phyloP scores from a whole-genome alignment of 1,140 invertebrate genomes.

The Heliconius hewitsoni region DNA sequence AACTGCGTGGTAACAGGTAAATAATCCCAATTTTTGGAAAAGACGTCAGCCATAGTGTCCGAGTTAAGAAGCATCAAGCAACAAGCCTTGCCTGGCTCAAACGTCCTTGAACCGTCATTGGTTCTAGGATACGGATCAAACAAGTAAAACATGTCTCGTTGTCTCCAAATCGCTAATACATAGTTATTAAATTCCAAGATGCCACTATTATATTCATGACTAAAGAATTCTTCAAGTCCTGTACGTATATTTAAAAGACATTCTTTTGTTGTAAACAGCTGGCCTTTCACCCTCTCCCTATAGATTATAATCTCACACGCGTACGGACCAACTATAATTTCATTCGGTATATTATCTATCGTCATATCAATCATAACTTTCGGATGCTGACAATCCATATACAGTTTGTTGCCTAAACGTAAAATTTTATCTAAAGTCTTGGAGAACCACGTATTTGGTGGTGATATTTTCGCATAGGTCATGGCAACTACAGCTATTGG shows the following conservation, averaged over 20 bases:
- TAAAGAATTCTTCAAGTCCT: conserved; percentile 73
- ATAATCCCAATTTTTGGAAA: conserved; percentile 78
- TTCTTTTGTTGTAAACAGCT: conserved; percentile 76
- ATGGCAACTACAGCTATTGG: conserved; percentile 77
- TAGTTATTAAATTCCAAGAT: conserved; percentile 78
- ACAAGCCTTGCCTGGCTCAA: conserved; percentile 75
- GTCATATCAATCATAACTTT: conserved; percentile 73
- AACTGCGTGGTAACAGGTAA: conserved; percentile 76
- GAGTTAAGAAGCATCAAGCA: conserved; percentile 79
- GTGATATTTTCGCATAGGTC: conserved; percentile 82
- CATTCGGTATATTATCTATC: conserved; percentile 80
- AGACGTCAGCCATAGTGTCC: conserved; percentile 69
- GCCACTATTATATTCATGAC: conserved; percentile 74
- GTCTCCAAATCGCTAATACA: conserved; percentile 78
- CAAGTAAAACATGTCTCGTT: conserved; percentile 81
- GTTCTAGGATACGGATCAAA: conserved; percentile 81
- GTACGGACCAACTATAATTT: conserved; percentile 80
- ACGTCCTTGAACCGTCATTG: conserved; percentile 63
- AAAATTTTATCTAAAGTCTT: conserved; percentile 82
- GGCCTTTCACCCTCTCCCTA: conserved; percentile 76
- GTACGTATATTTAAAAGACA: conserved; percentile 71
- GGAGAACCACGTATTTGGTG: conserved; percentile 80
- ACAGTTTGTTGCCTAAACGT: conserved; percentile 79
- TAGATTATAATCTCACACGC: conserved; percentile 81
- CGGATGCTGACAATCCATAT: conserved; percentile 70